Base-by-base conservation (phyloP, 2,113 vertebrate genomes). In the Sylvilagus bachmani region DNA sequence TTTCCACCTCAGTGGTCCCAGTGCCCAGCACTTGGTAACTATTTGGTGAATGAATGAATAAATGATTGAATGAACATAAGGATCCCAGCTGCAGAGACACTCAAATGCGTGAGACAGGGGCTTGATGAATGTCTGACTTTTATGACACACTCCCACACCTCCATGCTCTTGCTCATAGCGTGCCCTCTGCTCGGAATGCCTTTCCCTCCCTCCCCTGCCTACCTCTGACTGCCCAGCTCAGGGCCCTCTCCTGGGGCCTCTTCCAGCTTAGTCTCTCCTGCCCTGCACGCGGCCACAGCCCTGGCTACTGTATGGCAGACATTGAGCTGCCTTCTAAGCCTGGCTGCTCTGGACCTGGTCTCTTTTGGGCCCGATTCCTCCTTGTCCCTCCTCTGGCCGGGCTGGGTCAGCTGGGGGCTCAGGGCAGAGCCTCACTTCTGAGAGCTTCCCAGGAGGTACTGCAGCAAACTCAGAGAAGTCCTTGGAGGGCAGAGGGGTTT, bases 21-120 rank as follows among this genome's bases (percentile, higher is more conserved):
- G 71, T 44, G 36, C 29, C 70, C 61, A 94, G 80, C 29, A 79
- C 51, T 71, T 55, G 66, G 66, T 77, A 75, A 86, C 71, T 86
- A 49, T 51, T 71, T 92, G 58, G 33, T 49, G 88, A 90, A 78
- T 58, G 62, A 89, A 71, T 10, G 31, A 74, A 55, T 58, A 75
- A 96, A 80, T 6, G n/a, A 88, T 91, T n/a, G 51, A 44, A n/a
- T 75, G 36, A 25, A 51, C 33, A n/a, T 36, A 87, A 75, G 33
- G 25, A 44, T 21, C 33, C n/a, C 73, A 27, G 33, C 36, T 78
- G 22, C 6, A 25, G 11, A 90, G 73, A 82, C 10, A 12, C 69
- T 89, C 80, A 17, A 19, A 70, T 21, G 67, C 19, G 5, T n/a
- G 36, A 88, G 70, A 61, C 4, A 33, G 67, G 66, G 21, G 22